A percentile compares a stretch with the other conserved stretches of the same genome.
Conservation (phyloP, 1,140 invertebrate genomes). For the Cherax destructor region DNA sequence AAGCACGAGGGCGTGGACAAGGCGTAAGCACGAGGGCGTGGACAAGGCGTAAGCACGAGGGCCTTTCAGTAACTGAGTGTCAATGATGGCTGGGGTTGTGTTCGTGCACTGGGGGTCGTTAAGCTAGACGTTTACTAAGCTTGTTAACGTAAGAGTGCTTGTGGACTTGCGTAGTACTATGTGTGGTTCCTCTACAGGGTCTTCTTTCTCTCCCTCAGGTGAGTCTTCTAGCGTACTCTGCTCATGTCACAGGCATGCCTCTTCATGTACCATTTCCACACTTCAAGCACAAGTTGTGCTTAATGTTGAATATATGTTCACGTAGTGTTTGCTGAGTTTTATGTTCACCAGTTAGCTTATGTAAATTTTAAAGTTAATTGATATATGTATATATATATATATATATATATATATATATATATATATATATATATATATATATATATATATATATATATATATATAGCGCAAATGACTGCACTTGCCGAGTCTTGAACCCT, state of each 20-base stretch:
- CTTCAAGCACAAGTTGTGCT: too few relatives aligned
- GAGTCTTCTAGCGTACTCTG: background rate
- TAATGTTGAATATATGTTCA: too few relatives aligned
- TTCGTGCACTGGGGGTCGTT: background rate
- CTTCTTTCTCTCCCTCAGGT: background rate
- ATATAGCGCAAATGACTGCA: background rate
- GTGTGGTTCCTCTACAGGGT: background rate
- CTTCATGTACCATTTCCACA: background rate
- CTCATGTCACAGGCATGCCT: background rate
- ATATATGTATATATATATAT: conserved; percentile 4
- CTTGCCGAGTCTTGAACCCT: too few relatives aligned
- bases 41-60: too few relatives aligned
- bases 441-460: conserved; percentile 25
- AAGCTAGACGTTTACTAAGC: background rate
- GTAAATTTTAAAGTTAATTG: background rate
- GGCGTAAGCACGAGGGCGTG: too few relatives aligned
- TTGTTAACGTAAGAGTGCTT: background rate
- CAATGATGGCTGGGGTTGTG: background rate
- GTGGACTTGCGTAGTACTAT: background rate
- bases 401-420: conserved; percentile 31
- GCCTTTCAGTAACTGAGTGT: too few relatives aligned
- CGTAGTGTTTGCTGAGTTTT: too few relatives aligned
- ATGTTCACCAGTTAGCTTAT: too few relatives aligned
- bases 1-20: too few relatives aligned
- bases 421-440: conserved; percentile 26